Evolutionary conservation across 2,113 vertebrate genomes (phyloP).

Genomic region (Machaerirhynchus nigripectus): DNA sequence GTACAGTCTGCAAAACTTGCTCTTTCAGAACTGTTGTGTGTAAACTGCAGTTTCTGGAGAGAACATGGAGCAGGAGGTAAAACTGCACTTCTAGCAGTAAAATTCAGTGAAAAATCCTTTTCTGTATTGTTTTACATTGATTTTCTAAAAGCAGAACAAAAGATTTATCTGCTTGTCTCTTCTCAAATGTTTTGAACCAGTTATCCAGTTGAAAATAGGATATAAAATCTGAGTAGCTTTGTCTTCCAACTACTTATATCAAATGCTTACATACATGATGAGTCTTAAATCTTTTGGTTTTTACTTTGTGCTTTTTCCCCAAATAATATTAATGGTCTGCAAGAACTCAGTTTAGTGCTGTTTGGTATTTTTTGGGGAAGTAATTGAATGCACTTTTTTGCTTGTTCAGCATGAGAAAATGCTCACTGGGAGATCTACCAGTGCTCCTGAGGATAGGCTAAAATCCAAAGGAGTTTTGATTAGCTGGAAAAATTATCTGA

Average conservation of each 20-base stretch:
- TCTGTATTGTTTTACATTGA: not conserved
- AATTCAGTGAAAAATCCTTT: not conserved
- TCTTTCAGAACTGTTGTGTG: not conserved
- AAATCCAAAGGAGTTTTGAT: not conserved
- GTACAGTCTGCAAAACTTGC: not conserved
- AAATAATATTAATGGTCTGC: not conserved
- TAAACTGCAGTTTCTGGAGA: not conserved
- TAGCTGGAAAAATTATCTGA: not conserved
- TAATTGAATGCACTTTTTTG: not conserved
- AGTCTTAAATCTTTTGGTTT: not conserved
- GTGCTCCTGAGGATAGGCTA: not conserved
- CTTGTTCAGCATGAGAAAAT: not conserved
- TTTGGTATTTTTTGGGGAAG: not conserved
- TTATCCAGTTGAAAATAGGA: not conserved
- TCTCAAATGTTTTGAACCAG: not conserved
- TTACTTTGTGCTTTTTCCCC: not conserved
- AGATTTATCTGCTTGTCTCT: not conserved
- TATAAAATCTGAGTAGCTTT: not conserved
- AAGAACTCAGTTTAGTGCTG: not conserved
- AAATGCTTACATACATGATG: not conserved
- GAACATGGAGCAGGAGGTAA: not conserved
- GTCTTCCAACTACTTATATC: not conserved
- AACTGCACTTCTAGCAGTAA: not conserved
- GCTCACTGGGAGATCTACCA: not conserved
- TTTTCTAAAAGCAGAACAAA: not conserved